phyloP scores from a whole-genome alignment of 2,888 invertebrate species.

The Sussaba pulchella region DNA sequence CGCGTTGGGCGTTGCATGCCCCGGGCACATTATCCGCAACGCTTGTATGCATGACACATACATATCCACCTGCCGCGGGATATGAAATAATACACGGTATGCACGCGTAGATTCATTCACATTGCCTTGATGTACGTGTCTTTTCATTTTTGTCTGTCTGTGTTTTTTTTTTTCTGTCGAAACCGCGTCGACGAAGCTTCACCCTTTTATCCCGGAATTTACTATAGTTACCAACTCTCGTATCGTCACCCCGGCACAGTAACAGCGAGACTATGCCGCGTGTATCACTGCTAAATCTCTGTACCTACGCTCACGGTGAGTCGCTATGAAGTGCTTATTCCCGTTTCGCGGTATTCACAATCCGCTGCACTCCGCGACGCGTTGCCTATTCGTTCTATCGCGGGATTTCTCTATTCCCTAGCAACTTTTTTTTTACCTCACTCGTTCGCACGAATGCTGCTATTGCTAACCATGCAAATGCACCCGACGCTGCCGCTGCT shows the following conservation, averaged over 20 bases:
- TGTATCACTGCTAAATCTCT: neutral
- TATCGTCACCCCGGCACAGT: conserved; percentile 3
- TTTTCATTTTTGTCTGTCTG: no score
- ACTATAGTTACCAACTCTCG: neutral
- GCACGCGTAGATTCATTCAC: conserved; percentile 28
- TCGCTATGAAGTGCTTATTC: conserved; percentile 68
- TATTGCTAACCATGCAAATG: no score
- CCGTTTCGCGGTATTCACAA: conserved; percentile 66
- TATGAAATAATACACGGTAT: neutral
- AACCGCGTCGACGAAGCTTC: conserved; percentile 1
- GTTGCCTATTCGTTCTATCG: conserved; percentile 68
- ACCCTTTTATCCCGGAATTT: conserved; percentile 2
- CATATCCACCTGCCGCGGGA: neutral
- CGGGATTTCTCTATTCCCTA: conserved; percentile 47
- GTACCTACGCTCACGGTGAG: conserved; percentile 30
- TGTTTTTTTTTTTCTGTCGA: neutral
- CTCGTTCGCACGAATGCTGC: conserved; percentile 41
- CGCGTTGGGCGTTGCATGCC: conserved; percentile 17
- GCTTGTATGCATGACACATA: neutral
- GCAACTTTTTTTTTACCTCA: conserved; percentile 20
- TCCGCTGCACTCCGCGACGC: conserved; percentile 66
- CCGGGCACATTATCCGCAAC: conserved; percentile 5
- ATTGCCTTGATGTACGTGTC: conserved; percentile 33
- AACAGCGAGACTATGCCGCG: neutral
- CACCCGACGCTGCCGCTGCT: neutral